Evolutionary conservation across 1,140 invertebrate genomes (phyloP).

Genomic region (Zaprionus tsacasi): DNA sequence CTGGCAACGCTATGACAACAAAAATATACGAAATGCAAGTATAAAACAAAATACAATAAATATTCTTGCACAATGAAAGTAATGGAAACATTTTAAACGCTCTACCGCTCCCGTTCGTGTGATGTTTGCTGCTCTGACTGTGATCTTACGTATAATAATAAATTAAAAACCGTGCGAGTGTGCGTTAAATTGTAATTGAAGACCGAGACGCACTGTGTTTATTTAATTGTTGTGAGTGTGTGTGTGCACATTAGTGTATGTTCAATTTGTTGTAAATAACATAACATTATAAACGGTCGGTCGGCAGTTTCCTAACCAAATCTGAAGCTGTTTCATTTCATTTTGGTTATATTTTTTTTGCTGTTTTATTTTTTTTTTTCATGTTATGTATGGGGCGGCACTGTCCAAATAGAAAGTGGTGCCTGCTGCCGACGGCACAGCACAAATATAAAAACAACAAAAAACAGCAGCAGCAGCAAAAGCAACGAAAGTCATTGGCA

Average conservation of each 20-base stretch:
- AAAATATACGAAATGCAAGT: slow-evolving; percentile 56
- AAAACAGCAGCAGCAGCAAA: slow-evolving; percentile 17
- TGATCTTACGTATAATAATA: slow-evolving; percentile 44
- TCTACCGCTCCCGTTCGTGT: slow-evolving; percentile 46
- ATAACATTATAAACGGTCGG: slow-evolving; percentile 23
- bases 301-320: slow-evolving; percentile 7
- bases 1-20: slow-evolving; percentile 48
- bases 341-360: slow-evolving; percentile 16
- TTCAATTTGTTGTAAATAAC: slow-evolving; percentile 45
- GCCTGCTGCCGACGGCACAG: slow-evolving; percentile 33
- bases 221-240: slow-evolving; percentile 37
- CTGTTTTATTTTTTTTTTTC: slow-evolving; percentile 8
- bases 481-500: slow-evolving; percentile 41
- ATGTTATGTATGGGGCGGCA: slow-evolving; percentile 2
- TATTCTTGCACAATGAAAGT: slow-evolving; percentile 46
- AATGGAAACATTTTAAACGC: slow-evolving; percentile 55
- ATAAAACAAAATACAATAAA: slow-evolving; percentile 57
- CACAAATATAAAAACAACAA: slow-evolving; percentile 33
- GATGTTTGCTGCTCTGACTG: slow-evolving; percentile 38
- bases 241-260: slow-evolving; percentile 6
- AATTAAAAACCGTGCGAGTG: slow-evolving; percentile 44
- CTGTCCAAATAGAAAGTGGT: slow-evolving; percentile 56
- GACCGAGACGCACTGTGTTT: slow-evolving; percentile 44
- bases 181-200: slow-evolving; percentile 49
- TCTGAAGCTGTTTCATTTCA: slow-evolving; percentile 3